phyloP scores from a whole-genome alignment of 2,888 invertebrate genomes.

The Drosophila infuscata region DNA sequence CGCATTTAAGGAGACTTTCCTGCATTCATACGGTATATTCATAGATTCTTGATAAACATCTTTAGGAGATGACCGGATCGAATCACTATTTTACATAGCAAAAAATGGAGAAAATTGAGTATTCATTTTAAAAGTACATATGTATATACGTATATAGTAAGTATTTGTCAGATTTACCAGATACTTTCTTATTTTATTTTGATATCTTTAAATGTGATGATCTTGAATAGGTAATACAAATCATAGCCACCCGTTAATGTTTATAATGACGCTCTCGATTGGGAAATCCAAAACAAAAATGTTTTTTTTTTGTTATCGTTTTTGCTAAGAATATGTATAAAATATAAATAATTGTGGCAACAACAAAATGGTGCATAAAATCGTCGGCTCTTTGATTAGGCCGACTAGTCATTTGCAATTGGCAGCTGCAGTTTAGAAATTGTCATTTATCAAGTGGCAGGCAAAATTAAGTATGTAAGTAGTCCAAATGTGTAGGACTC shows the following conservation, averaged over 20 bases:
- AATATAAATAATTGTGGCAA: background rate
- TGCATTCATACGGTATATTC: too few species aligned
- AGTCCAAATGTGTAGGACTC: background rate
- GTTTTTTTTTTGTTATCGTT: background rate
- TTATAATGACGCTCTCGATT: too few species aligned
- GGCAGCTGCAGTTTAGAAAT: slow-evolving; percentile 34
- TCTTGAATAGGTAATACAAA: background rate
- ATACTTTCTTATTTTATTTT: too few species aligned
- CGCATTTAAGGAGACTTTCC: background rate
- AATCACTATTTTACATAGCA: too few species aligned
- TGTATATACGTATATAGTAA: too few species aligned
- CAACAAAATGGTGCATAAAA: background rate
- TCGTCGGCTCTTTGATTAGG: slow-evolving; percentile 7
- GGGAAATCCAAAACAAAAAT: background rate
- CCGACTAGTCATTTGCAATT: slow-evolving; percentile 39
- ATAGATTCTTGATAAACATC: background rate
- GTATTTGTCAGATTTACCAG: too few species aligned
- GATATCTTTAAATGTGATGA: too few species aligned
- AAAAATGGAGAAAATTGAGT: too few species aligned
- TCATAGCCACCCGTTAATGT: background rate
- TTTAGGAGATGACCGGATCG: too few species aligned
- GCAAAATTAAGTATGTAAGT: slow-evolving; percentile 1
- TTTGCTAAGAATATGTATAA: background rate
- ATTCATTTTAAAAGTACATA: too few species aligned
- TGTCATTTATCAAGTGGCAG: slow-evolving; percentile 39